Evolutionary conservation across 37 sponge, comb jelly and placozoan species (phyloP), one percentile per base, ranked within the genome.

Genomic region (Mnemiopsis leidyi): DNA sequence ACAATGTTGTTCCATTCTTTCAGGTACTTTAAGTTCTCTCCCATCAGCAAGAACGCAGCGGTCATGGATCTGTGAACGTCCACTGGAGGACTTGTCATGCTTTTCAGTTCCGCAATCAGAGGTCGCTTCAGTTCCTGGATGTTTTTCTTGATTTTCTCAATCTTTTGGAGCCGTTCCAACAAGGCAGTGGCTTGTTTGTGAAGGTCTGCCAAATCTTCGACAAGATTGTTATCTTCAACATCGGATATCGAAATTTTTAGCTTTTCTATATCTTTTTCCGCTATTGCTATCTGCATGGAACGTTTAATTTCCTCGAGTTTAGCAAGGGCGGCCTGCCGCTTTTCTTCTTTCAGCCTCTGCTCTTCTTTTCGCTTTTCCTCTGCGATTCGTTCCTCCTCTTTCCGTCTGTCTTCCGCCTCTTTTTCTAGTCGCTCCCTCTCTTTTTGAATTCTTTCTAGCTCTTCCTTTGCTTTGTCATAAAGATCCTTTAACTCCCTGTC

Each of bases 1-100:
- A 39, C 90, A 1, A 85, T 85, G 90, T 85, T 85, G 35, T 85
- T 85, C 90, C 90, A 85, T 2, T 85, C 90, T 37, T 39, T 85
- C 0, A 85, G 48, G 7, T 85, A 9, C 24, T 21, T 13, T 3
- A 13, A 2, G 0, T 85, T 33, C 90, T 85, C 90, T 0, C 90
- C 90, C 35, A 85, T 21, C 90, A 85, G 90, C 23, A 85, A 28
- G 35, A 32, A 85, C 1, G 90, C 35, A 0, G 61, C 90, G 0
- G 35, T 85, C 90, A 85, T 85, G 23, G 90, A 23, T 37, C 30
- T 36, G 90, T 40, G 40, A 38, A 85, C 90, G 48, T 38, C 61
- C 3, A 33, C 36, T 1, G 90, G 90, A 9, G 90, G 90, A 61
- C 36, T 85, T 0, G 90, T 23, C 90, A 85, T 85, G 26, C 90